A percentile compares a stretch with the other conserved stretches of the same genome.
These are phyloP conservation scores for Scolopax bukidnonensis DNA, from an alignment of 2,797 vertebrate species.

Conservation along the genomic window DNA sequence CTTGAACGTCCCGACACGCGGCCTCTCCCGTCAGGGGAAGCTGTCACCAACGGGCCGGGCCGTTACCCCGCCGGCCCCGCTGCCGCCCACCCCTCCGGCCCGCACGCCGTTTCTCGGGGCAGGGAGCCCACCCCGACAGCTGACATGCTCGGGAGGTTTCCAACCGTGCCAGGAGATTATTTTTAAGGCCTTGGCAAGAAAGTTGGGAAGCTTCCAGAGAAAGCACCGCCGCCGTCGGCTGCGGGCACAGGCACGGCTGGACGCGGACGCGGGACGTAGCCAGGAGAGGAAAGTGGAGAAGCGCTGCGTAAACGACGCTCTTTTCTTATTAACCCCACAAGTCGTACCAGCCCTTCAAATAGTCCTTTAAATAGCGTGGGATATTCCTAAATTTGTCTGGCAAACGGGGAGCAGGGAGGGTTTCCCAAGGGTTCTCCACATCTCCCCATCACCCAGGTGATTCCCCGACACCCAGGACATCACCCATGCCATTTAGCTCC, in stretches of 20 bases:
- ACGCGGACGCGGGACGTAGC: accelerated
- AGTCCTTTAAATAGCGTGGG: slow-evolving; percentile 17
- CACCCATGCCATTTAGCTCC: neutral
- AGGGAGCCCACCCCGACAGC: neutral
- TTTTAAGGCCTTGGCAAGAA: slow-evolving; percentile 2
- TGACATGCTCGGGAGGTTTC: neutral
- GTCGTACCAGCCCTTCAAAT: neutral
- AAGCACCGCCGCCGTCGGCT: accelerated
- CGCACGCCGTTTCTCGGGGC: neutral
- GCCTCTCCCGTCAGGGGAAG: slow-evolving; percentile 73
- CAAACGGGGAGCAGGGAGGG: neutral
- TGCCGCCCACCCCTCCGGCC: slow-evolving; percentile 15
- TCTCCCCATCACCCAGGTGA: neutral
- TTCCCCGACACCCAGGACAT: neutral
- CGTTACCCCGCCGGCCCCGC: neutral
- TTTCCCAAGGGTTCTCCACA: slow-evolving; percentile 18
- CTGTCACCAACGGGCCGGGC: slow-evolving; percentile 1
- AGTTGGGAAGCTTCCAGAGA: neutral
- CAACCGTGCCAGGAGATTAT: neutral
- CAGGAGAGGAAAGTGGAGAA: neutral
- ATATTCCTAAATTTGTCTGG: slow-evolving; percentile 8
- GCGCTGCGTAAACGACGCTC: neutral
- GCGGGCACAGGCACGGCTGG: neutral
- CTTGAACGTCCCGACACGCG: slow-evolving; percentile 67
- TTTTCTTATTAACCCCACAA: neutral